Evolutionary conservation across 1,140 invertebrate species (phyloP), one percentile per base, ranked within the genome.

Genomic region (Cecropterus lyciades): DNA sequence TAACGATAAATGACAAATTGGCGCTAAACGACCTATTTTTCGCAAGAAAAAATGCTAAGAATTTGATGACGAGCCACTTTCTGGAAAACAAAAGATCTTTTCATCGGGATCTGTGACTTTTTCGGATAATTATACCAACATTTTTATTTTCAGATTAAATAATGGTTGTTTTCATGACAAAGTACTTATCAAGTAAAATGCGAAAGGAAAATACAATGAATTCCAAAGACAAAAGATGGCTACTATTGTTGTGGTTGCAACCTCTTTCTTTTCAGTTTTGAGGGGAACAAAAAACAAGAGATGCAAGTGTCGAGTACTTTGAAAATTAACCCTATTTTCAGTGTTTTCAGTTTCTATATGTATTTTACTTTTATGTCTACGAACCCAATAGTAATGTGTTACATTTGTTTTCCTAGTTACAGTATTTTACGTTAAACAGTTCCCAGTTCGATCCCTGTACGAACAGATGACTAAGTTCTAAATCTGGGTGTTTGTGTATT

Each of bases 241-340:
- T 33, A 52, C 30, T 33, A 11, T 52, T 40, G 37, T 13, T 40
- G 37, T 8, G n/a, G 49, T 13, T 33, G 49, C 49, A 52, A 11
- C 13, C 30, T 52, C 27, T n/a, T 33, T 33, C 30, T 14, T 52
- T 33, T 14, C 14, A 15, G 27, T 52, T 30, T 52, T 0, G 13
- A 33, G 10, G 37, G 11, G 14, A 52, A 52, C 49, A 52, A 52
- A 52, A 24, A 13, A n/a, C n/a, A 27, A 14, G 14, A 33, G 27
- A 52, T 52, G 49, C 49, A 52, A 52, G 49, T 52, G 49, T 52
- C 49, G 49, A 52, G 49, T 30, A 14, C 30, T 52, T 52, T 52
- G 27, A 14, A 14, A 52, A 52, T 52, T 33, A 33, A 52, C 49
- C 13, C 49, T 13, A 33, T 52, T 52, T 33, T 14, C 20, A 13